Evolutionary conservation across 2,888 invertebrate genomes (phyloP), one percentile per base, ranked within the genome.

Genomic region (Tribolium freemani): DNA sequence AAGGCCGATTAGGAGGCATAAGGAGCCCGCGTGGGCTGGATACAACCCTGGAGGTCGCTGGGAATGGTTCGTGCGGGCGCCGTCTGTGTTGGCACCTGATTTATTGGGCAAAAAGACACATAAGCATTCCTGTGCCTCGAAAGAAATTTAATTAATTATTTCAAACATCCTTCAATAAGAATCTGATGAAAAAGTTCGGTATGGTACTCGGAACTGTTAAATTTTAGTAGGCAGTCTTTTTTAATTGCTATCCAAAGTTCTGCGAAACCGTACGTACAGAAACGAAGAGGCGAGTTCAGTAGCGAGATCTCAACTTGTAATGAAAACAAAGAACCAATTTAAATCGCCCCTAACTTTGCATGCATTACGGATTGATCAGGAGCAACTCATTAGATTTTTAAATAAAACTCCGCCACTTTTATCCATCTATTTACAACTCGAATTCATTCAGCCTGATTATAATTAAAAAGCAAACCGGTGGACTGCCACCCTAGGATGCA

Each of bases 71-170:
- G 84, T 83, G 83, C 83, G 82, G 82, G 80, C 82, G 83, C 83
- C 83, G 83, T 83, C 84, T 83, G 78, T 81, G 81, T 81, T 78
- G 82, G 79, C 85, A 84, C 83, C 86, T 85, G 86, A 86, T 86
- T 86, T 86, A 86, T 86, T 79, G 78, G 78, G 79, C 79, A 83
- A 85, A 84, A 84, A 82, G 83, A 73, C 78, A 84, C 83, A 86
- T 85, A 83, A 84, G 83, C 84, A 86, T 86, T 85, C 86, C 84
- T 76, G 71, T 75, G 81, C 79, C 79, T 81, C 78, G 81, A 78
- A 82, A 86, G 86, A 87, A 87, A 86, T 86, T 87, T 86, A 86
- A 87, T 87, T 87, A 87, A 87, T 87, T 86, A 87, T 86, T 86
- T 86, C 83, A 83, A 86, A 85, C 85, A 85, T 84, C 84, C 84